Base-by-base conservation (phyloP, 2,888 invertebrate species). In the Prosapia bicincta region DNA sequence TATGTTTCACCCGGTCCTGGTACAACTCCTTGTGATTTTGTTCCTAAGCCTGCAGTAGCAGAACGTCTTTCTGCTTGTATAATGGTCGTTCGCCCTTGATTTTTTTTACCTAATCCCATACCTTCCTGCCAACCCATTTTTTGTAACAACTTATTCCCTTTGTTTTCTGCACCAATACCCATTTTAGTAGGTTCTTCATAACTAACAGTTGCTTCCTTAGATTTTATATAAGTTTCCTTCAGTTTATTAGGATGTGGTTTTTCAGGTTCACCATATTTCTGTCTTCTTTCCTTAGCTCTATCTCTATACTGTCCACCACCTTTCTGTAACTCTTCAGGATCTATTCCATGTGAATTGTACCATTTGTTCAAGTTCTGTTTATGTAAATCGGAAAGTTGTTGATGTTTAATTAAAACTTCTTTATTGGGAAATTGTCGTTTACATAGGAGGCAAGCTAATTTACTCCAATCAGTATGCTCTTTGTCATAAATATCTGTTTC, bases 81-180 rank as follows among this genome's bases (percentile, higher is more conserved):
- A 69, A 98, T 98, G 73, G 94, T 94, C 26, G 96, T 95, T 81
- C 96, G 88, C 15, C 97, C 98, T 85, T 99, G 98, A 83, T 96
- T 96, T 73, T 91, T 89, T 84, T 94, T 95, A 0, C 99, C 99
- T 25, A 99, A 87, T 0, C 99, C 99, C 87, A 95, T 92, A 0
- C 99, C 99, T 84, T 97, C 97, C 6, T 93, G 93, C 99, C 99
- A 99, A 3, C 99, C 99, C 99, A 99, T 99, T 86, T 97, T 97
- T 85, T 99, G 97, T 79, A 99, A 85, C 85, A 99, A 88, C 83
- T 96, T 93, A 83, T 94, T 98, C 7, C 99, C 99, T 77, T 98
- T 95, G 81, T 98, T 98, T 80, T 95, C 96, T 0, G 94, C 91
- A 81, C 95, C 88, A 82, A 97, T 89, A 77, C 94, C 88, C 84